A percentile compares a stretch with the other conserved stretches of the same genome.
phyloP scores from a whole-genome alignment of 2,888 invertebrate genomes.

The Epicampocera succincta region DNA sequence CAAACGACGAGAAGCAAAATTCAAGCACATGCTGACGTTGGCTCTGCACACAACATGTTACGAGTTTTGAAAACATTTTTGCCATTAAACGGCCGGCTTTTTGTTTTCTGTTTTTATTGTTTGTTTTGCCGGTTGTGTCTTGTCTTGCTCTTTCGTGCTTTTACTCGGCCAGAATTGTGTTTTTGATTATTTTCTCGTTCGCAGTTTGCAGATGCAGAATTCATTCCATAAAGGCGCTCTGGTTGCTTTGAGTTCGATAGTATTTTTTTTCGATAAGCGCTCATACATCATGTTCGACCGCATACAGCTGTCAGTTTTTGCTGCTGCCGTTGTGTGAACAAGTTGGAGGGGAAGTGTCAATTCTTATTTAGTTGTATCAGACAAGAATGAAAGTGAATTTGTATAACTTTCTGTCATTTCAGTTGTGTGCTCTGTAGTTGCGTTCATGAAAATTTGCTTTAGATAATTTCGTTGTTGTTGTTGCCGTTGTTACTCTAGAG shows the following conservation, averaged over 20 bases:
- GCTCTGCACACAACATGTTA: slow-evolving; percentile 30
- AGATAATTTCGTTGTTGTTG: background rate
- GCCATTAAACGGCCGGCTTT: slow-evolving; percentile 54
- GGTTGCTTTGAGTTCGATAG: slow-evolving; percentile 37
- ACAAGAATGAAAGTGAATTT: slow-evolving; percentile 67
- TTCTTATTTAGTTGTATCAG: slow-evolving; percentile 30
- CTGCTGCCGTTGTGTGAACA: background rate
- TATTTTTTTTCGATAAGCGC: slow-evolving; percentile 37
- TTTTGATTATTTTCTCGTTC: slow-evolving; percentile 5
- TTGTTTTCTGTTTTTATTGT: slow-evolving; percentile 55
- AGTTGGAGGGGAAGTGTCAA: slow-evolving; percentile 60
- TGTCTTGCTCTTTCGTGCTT: slow-evolving; percentile 59
- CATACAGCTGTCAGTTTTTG: background rate
- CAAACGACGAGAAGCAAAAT: background rate
- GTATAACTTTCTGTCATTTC: slow-evolving; percentile 16
- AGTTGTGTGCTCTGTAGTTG: slow-evolving; percentile 36
- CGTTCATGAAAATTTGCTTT: background rate
- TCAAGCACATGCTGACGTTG: background rate
- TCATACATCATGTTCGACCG: slow-evolving; percentile 40
- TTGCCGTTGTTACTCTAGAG: slow-evolving; percentile 7
- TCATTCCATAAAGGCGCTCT: background rate
- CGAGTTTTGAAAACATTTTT: background rate
- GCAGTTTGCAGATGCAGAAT: slow-evolving; percentile 30
- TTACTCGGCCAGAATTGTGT: slow-evolving; percentile 7
- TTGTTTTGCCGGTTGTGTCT: slow-evolving; percentile 65